Evolutionary conservation across 2,797 vertebrate species (phyloP), one percentile per base, ranked within the genome.

Genomic region (Sarcoramphus papa): DNA sequence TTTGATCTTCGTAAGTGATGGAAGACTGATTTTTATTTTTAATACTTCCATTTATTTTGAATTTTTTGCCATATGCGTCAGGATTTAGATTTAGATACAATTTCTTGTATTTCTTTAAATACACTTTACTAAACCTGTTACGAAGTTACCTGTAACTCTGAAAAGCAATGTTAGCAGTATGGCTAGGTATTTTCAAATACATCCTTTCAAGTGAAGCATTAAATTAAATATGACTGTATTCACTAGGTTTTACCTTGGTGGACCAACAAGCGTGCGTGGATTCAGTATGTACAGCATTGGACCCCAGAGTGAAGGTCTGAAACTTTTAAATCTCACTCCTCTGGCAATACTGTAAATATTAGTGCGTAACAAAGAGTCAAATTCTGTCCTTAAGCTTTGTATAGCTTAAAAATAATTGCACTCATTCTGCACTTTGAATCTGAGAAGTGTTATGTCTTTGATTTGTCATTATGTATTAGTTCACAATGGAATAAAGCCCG

Each of bases 241-340:
- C 86, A 13, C 47, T 96, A 99, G 99, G 97, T 99, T 99, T 96
- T 99, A 99, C 96, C 98, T 99, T 3, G 99, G 99, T 31, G 99
- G 99, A 82, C 99, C 99, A 72, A 99, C 99, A 7, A 99, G 99
- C 3, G 99, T 99, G 40, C 98, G 99, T 73, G 99, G 99, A 23
- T 99, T 99, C 97, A 99, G 99, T 85, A 99, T 99, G 99, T 99
- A 99, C 98, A 99, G 99, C 97, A 99, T 99, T 6, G 99, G 99
- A 47, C 99, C 99, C 16, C 99, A 99, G 97, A 99, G 99, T 15
- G 99, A 99, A 99, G 99, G 99, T 99, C 65, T 91, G 98, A 88
- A 53, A 10, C 35, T 40, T 31, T 17, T 31, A 64, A 43, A 74
- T 74, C 70, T 35, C 9, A 3, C 51, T 74, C 5, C 22, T 67